Conservation (phyloP, 2,113 vertebrate genomes). For the Alces alces region DNA sequence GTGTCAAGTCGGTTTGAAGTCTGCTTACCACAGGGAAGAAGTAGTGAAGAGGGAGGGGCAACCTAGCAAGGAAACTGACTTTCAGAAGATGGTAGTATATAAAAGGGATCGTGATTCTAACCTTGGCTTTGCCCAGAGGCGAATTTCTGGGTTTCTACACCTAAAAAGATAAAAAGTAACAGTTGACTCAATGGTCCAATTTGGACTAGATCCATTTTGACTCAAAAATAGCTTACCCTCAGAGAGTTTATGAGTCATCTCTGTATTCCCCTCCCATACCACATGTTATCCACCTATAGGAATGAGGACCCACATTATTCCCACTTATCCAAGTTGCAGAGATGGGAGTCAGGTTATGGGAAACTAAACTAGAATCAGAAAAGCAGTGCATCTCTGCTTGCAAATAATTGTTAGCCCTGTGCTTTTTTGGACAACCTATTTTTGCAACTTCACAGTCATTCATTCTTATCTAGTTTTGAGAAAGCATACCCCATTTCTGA, state of each 20-base stretch:
- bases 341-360: neutral
- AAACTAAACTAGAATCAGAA: neutral
- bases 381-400: neutral
- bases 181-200: neutral
- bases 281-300: neutral
- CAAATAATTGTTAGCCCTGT: neutral
- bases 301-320: neutral
- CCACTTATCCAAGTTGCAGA: neutral
- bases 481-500: neutral
- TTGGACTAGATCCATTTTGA: neutral
- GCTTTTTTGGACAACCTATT: neutral
- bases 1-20: neutral
- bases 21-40: neutral
- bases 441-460: neutral
- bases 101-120: neutral
- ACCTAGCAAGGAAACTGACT: neutral
- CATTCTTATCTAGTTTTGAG: neutral
- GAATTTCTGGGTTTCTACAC: neutral
- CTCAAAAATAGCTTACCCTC: neutral
- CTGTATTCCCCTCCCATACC: neutral
- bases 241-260: neutral
- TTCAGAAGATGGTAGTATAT: neutral
- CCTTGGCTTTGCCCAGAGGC: neutral
- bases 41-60: neutral
- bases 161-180: neutral